Base-by-base conservation (phyloP, 2,888 invertebrate genomes). In the Rhogogaster chlorosoma region DNA sequence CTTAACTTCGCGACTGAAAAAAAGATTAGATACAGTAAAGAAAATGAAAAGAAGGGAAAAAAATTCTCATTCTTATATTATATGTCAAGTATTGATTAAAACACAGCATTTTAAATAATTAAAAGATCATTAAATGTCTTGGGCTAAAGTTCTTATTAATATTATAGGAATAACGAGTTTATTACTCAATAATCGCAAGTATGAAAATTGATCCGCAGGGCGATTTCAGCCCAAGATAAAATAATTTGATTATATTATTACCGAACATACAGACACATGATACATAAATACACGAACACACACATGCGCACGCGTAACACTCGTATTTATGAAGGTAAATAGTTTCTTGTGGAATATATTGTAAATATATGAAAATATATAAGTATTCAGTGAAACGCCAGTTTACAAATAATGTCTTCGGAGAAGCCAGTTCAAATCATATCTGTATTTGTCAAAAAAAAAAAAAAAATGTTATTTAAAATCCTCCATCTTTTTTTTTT, bases 301-400 rank as follows among this genome's bases (percentile, higher is more conserved):
- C 82, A 53, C 22, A 84, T n/a, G 45, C 87, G 87, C 84, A 86
- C 86, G 82, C 84, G 84, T 67, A 84, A 87, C 87, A 87, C 88
- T 89, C 90, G 89, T 91, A 91, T 91, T 91, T 90, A 90, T 90
- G 88, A 88, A 88, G 87, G 87, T 87, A 87, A 87, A 87, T 87
- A 85, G 85, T 85, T 87, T 87, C 87, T 86, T 90, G 88, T 87
- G 89, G 85, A 88, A 88, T 67, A 87, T 87, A 90, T 91, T 91
- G 91, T 92, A 91, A 90, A 92, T 92, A 92, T 89, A 83, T 36
- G 83, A 83, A 83, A 83, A 83, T 83, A 83, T 83, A 83, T 49
- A 70, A 67, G 83, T 83, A 83, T 83, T 45, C 83, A 70, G 67
- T 49, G 83, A 83, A 83, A 83, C 26, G 67, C 42, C n/a, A 29